Evolutionary conservation across 2,113 vertebrate species (phyloP), one percentile per base, ranked within the genome.

Genomic region (Plestiodon gilberti): DNA sequence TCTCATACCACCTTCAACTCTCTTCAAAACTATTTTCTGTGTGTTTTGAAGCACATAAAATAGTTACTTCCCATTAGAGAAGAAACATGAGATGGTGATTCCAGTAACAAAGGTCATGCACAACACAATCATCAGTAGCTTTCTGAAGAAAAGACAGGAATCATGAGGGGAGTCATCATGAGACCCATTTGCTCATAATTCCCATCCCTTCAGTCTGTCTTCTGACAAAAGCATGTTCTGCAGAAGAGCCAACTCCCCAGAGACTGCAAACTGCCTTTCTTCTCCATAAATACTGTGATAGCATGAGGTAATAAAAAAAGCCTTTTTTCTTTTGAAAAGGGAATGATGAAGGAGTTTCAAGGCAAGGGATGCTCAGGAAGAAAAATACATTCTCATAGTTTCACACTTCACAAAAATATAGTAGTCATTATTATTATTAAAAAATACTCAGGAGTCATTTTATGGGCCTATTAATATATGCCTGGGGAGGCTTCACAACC

Each of bases 391-490:
- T 73, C 89, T 86, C 61, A 80, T 43, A 57, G 9, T 35, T 7
- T 74, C 43, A 59, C 48, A 3, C 74, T 90, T 87, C 93, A 76
- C 10, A 89, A 78, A 25, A 33, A 0, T 40, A 43, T 59, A 61
- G 76, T 48, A 22, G 83, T 81, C 79, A 82, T 1, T 79, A 70
- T 70, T 35, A 48, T 71, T 61, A 48, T 80, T 73, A 67, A 79
- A n/a, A 61, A 81, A 90, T 28, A 90, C 82, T 89, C 61, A 71
- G 69, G 76, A 75, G 70, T 81, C 17, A 22, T 84, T 91, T 83
- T 86, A 90, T 28, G 22, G 59, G 55, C 55, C 82, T 90, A 90
- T 94, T 91, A 93, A 93, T 91, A 87, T 43, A 87, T 18, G 87
- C 88, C 82, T 87, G 6, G 0, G 78, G 18, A 67, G 23, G 73